Conservation (phyloP, 2,888 invertebrate species). For the Carabus problematicus region DNA sequence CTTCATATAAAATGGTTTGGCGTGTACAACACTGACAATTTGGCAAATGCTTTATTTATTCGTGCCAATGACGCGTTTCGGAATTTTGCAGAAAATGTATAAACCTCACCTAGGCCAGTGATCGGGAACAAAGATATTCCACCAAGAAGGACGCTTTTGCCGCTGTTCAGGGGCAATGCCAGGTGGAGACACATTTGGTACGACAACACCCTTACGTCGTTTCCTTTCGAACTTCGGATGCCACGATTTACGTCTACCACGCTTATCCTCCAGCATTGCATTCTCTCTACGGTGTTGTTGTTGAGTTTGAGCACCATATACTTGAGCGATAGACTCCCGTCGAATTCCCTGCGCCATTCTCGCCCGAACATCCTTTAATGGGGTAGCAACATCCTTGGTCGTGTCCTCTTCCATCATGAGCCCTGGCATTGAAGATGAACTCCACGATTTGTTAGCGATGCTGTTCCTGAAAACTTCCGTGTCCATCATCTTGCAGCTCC, state of each 20-base stretch:
- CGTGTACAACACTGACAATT: no score
- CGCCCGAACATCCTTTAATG: conserved; percentile 32
- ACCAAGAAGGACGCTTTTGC: conserved; percentile 85
- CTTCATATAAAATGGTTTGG: no score
- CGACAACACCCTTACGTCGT: conserved; percentile 56
- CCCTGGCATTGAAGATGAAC: conserved; percentile 34
- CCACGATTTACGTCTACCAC: conserved; percentile 58
- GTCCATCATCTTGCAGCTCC: conserved; percentile 32
- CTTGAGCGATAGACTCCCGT: conserved; percentile 26
- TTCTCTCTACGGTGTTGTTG: conserved; percentile 21
- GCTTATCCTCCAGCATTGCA: conserved; percentile 28
- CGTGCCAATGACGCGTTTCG: no score
- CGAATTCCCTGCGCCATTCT: conserved; percentile 22
- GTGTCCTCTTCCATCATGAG: conserved; percentile 20
- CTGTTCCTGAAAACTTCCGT: conserved; percentile 28
- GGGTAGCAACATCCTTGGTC: conserved; percentile 25
- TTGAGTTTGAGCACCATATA: conserved; percentile 16
- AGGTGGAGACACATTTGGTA: conserved; percentile 48
- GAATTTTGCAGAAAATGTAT: no score
- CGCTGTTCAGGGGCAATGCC: conserved; percentile 59
- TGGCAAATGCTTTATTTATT: no score
- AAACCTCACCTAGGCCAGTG: conserved; percentile 70
- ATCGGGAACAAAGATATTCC: conserved; percentile 87
- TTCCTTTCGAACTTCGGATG: conserved; percentile 60
- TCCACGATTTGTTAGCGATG: conserved; percentile 38